Evolutionary conservation across 2,113 vertebrate genomes (phyloP), one percentile per base, ranked within the genome.

Genomic region (Isichthys henryi): DNA sequence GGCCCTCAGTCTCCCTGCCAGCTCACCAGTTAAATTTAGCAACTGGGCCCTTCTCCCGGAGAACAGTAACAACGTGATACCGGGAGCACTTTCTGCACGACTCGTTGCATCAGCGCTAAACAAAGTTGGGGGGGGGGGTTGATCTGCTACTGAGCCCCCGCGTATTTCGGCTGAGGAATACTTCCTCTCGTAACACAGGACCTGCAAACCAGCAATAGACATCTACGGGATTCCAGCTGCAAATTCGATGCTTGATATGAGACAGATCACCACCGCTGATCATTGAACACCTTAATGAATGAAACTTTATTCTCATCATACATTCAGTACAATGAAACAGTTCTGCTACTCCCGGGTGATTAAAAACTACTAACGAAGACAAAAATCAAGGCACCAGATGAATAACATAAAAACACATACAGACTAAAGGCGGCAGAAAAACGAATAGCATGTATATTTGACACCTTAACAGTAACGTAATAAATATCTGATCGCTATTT

Each of bases 1-100:
- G 83, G 85, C 87, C 80, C 91, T 89, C 48, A 15, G 87, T 87
- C 88, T 90, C 88, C 80, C 91, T 92, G 92, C 92, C 92, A 93
- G 91, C 88, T 92, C 87, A 89, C 53, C 85, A 91, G 92, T 93
- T 93, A 93, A 92, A 92, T 92, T 91, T 93, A 92, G 92, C 91
- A 90, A 88, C 82, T 90, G 92, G 92, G 92, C 92, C 89, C 87
- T 70, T 70, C 90, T 89, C 92, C 92, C 92, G 92, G 89, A 91
- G 90, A 89, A 90, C 89, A 91, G 92, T 91, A 93, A 91, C 91
- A 92, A 92, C 91, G 92, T 88, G 92, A 93, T 92, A 92, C 91
- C 91, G 89, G 90, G 89, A 91, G 88, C 90, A 87, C 92, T 92
- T 90, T 90, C 89, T 74, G 56, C 90, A 88, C 48, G 39, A 89